These are phyloP conservation scores for Smittia aterrima DNA, from an alignment of 2,888 invertebrate genomes.

Conservation along the genomic window DNA sequence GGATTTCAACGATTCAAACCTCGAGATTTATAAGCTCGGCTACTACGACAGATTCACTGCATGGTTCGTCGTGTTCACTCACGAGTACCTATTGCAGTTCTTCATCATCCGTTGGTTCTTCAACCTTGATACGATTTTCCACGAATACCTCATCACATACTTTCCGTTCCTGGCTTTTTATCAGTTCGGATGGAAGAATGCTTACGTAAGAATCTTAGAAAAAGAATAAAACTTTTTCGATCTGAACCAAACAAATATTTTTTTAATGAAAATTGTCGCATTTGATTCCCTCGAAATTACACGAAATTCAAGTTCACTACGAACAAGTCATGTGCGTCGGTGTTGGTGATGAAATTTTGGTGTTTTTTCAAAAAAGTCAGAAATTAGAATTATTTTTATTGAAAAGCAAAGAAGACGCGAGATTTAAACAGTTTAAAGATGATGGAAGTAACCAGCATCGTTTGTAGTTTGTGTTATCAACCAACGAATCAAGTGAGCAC, in stretches of 20 bases:
- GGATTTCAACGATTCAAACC: not conserved
- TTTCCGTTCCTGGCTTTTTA: constrained; percentile 38
- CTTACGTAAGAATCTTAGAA: constrained; percentile 16
- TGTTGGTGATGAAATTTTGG: constrained; percentile 9
- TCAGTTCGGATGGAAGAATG: constrained; percentile 25
- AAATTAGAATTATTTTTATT: not conserved
- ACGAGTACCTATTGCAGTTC: constrained; percentile 21
- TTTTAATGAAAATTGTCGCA: no score
- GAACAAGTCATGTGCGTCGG: not conserved
- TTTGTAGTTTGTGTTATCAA: constrained; percentile 32
- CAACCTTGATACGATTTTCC: constrained; percentile 27
- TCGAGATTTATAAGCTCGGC: constrained; percentile 13
- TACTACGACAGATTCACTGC: not conserved
- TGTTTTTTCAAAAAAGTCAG: not conserved
- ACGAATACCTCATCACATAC: constrained; percentile 32
- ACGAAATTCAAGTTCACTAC: constrained; percentile 11
- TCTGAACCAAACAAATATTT: no score
- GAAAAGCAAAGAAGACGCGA: not conserved
- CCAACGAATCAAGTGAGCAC: constrained; percentile 13
- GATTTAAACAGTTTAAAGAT: not conserved
- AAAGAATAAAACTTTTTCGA: not conserved
- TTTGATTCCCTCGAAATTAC: no score
- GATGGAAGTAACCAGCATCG: constrained; percentile 19
- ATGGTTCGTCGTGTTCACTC: constrained; percentile 1
- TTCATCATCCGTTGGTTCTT: not conserved